Conservation (phyloP, 2,797 vertebrate genomes). For the Intellagama lesueurii region DNA sequence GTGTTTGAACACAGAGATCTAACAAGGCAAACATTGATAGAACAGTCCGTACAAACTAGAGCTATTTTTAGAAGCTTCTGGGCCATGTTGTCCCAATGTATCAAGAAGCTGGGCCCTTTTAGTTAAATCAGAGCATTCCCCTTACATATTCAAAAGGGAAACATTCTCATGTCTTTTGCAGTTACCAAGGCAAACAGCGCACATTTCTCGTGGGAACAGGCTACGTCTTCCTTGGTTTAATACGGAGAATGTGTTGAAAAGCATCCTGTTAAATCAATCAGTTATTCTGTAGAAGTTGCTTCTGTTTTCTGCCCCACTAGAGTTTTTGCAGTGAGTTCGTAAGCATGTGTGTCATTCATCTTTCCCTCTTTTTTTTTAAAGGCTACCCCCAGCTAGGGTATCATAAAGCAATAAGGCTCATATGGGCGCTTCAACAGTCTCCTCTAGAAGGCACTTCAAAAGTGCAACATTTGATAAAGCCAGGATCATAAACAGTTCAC, state of each 20-base stretch:
- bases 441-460: constrained; percentile 63
- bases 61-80: not conserved
- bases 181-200: constrained; percentile 29
- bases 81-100: not conserved
- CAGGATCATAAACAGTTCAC: not conserved
- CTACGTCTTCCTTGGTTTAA: not conserved
- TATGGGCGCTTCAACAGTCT: constrained; percentile 66
- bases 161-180: constrained; percentile 2
- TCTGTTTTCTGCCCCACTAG: constrained; percentile 13
- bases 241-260: not conserved
- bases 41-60: constrained; percentile 43
- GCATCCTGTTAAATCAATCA: constrained; percentile 16
- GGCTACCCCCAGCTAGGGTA: constrained; percentile 12
- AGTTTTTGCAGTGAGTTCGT: constrained; percentile 7
- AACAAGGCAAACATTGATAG: constrained; percentile 37
- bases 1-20: constrained; percentile 10
- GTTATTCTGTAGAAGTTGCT: constrained; percentile 6
- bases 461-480: constrained; percentile 51
- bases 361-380: constrained; percentile 11
- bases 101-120: constrained; percentile 30
- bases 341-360: not conserved
- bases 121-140: not conserved
- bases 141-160: constrained; percentile 40
- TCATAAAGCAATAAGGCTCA: constrained; percentile 54
- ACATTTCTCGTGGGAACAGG: constrained; percentile 21